Evolutionary conservation across 2,113 vertebrate species (phyloP), one percentile per base, ranked within the genome.

Genomic region (Cariama cristata): DNA sequence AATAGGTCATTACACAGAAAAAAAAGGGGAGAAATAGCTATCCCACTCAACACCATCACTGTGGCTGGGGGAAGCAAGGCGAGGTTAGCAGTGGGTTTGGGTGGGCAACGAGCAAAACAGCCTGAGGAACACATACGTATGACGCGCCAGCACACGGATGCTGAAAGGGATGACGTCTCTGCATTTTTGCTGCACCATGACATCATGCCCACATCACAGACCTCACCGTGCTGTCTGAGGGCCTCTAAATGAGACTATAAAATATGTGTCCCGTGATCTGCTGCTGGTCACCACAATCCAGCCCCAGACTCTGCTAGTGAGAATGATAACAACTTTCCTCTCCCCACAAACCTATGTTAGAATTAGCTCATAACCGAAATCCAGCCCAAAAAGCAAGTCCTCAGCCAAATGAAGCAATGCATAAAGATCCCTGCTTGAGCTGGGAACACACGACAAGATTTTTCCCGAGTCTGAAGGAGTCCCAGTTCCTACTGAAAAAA

Each of bases 131-230:
- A 64, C 11, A 4, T 15, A 49, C 0, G 5, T 28, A 50, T 11
- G 44, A 52, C 30, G 53, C 0, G 5, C 20, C 64, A 64, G 40
- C 8, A 3, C 26, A 58, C 2, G 9, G 16, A 24, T n/a, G 28
- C 27, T 74, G 56, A 64, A 62, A 87, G 42, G 26, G 23, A 47
- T 45, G 50, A 80, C 59, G 33, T 33, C 40, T 63, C 62, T 64
- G 60, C 26, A 63, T 26, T 95, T 93, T 38, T 72, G 33, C 47
- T 68, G 52, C 21, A 12, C 14, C 12, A 26, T 16, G n/a, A 88
- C 35, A 67, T 64, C 73, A 71, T 2, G 12, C 30, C 8, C 0
- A 3, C 47, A 68, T 53, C 67, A 80, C 0, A 0, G 73, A 79
- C 49, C 20, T 85, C 4, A 6, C 6, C 32, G 24, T 0, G 2